A percentile compares a stretch with the other conserved stretches of the same genome.
Evolutionary conservation across 2,113 vertebrate genomes (phyloP).

Genomic region (Mustelus asterias): DNA sequence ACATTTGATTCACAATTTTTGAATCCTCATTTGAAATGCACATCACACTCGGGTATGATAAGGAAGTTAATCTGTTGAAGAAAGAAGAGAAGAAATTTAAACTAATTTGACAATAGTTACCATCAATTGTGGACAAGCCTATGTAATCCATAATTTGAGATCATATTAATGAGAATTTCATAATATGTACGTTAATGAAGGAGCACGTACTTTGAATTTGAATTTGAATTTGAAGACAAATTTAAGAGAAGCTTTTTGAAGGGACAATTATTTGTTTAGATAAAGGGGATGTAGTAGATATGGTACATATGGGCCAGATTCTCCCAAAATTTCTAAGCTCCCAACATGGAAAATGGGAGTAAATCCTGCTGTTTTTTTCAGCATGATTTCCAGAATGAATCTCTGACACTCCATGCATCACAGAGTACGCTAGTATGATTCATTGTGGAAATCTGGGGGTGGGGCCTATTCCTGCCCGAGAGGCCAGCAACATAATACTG

Average conservation of each 20-base stretch:
- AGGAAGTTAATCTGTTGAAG: neutral
- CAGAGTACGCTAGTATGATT: too few relatives aligned
- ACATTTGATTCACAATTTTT: neutral
- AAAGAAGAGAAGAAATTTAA: neutral
- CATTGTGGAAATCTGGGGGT: too few relatives aligned
- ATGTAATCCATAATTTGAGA: neutral
- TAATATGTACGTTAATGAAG: neutral
- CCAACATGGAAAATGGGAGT: too few relatives aligned
- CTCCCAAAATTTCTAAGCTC: too few relatives aligned
- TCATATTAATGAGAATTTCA: slow-evolving; percentile 1
- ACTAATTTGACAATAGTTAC: neutral
- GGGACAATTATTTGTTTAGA: neutral
- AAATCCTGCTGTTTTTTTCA: too few relatives aligned
- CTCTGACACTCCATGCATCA: too few relatives aligned
- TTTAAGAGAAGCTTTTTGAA: neutral
- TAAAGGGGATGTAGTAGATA: neutral
- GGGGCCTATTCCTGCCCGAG: too few relatives aligned
- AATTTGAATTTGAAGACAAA: neutral
- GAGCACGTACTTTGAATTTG: neutral
- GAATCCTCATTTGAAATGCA: neutral
- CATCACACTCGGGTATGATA: neutral
- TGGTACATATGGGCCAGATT: neutral
- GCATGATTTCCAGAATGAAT: too few relatives aligned
- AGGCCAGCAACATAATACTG: too few relatives aligned
- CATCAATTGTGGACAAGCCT: neutral